Base-by-base conservation (phyloP, 2,888 invertebrate genomes). In the Panzeria rudis region DNA sequence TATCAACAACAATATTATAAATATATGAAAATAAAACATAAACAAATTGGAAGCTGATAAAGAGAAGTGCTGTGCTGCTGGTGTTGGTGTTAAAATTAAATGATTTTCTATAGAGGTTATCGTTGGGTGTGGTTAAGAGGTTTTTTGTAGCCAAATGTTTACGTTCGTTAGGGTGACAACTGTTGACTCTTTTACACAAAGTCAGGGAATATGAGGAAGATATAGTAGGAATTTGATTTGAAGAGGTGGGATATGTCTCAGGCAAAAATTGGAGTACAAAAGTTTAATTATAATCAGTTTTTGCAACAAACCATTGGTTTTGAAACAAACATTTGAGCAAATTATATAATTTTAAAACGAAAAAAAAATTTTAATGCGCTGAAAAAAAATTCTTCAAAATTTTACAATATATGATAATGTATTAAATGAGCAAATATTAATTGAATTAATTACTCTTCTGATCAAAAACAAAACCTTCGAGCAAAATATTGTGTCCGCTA, bases 81-180 rank as follows among this genome's bases (percentile, higher is more conserved):
- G 9, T 56, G 15, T 17, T 32, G 11, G 15, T 54, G 5, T 71
- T 9, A 11, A 23, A 38, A n/a, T 25, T 11, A 1, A 25, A 6
- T 25, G 38, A 25, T 54, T 23, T 54, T 35, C 13, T 61, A 8
- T 20, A 47, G 20, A 50, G n/a, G n/a, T 47, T 68, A 23, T 17
- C 50, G 52, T 50, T 50, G 68, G 68, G 52, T 68, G 68, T 52
- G 68, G 47, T 66, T 66, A 25, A 66, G 52, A 68, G 35, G 50
- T 52, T 17, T 52, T 47, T 29, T 29, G 6, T 20, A 38, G 23
- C 11, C 15, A 50, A 23, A 23, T 20, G 13, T 66, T 44, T 44
- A n/a, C 2, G 25, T 38, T 38, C 15, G 44, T 25, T 41, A 32
- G 32, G 29, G 59, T 32, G 47, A 52, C 52, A 50, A 68, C 20